phyloP scores from a whole-genome alignment of 2,888 invertebrate species.

The Stegophylla sp. region DNA sequence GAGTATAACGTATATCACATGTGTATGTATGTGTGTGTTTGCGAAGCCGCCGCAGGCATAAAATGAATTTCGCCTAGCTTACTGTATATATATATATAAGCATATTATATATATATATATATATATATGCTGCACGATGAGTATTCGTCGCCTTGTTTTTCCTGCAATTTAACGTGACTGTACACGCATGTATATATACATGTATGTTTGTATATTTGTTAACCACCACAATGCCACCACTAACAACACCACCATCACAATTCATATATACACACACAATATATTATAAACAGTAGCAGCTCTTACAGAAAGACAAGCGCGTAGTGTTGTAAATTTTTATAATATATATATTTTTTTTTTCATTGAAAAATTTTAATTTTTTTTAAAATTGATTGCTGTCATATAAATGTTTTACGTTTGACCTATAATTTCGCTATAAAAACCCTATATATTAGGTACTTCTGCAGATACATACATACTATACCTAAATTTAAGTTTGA shows the following conservation, averaged over 20 bases:
- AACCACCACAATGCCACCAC: conserved; percentile 23
- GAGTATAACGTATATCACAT: background rate
- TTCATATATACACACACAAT: conserved; percentile 5
- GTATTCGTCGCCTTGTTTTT: conserved; percentile 51
- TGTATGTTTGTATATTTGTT: conserved; percentile 35
- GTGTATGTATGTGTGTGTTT: conserved; percentile 1
- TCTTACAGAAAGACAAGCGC: background rate
- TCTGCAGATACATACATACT: too few relatives aligned
- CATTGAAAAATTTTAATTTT: too few relatives aligned
- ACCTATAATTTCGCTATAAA: too few relatives aligned
- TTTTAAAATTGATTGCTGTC: too few relatives aligned
- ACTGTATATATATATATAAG: background rate
- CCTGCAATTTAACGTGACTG: conserved; percentile 32
- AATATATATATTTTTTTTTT: too few relatives aligned
- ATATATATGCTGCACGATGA: background rate
- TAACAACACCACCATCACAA: conserved; percentile 41
- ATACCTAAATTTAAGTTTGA: too few relatives aligned
- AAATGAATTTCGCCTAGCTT: conserved; percentile 36
- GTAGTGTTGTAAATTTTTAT: too few relatives aligned
- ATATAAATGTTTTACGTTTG: too few relatives aligned
- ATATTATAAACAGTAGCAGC: background rate
- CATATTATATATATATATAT: background rate
- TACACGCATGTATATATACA: background rate
- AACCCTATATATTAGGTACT: too few relatives aligned
- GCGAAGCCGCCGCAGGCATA: conserved; percentile 36